Evolutionary conservation across 2,113 vertebrate genomes (phyloP), one percentile per base, ranked within the genome.

Genomic region (Chionomys nivalis): DNA sequence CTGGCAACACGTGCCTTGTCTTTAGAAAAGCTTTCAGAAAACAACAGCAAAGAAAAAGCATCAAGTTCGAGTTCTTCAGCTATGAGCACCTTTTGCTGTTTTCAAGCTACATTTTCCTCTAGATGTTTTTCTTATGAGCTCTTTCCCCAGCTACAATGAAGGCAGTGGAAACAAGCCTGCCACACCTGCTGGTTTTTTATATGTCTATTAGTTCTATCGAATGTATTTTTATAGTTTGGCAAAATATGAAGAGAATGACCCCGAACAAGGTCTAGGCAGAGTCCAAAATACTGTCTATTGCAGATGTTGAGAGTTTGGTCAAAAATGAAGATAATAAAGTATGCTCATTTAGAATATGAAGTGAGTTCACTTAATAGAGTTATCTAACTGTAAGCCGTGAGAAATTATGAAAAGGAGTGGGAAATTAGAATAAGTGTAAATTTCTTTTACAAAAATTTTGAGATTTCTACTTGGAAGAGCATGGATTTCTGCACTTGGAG

Each of bases 11-110:
- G 23, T 92, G 2, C 12, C 28, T 90, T 89, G 76, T 16, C 65
- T 90, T 94, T 49, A 31, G 77, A 79, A 94, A 93, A 85, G 19
- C n/a, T 94, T 76, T 63, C 14, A 79, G 11, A 79, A 63, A 96
- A 88, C 65, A 12, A 58, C 24, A 89, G 1, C 1, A 33, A 88
- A 94, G 47, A 83, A 91, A 93, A 26, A 66, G 28, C 87, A 75
- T 92, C 47, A 79, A 42, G 36, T 87, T 91, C 63, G 93, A 52
- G 70, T 82, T 89, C 49, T 70, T 9, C 88, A 44, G 66, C 26
- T 13, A 16, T 68, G 26, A 3, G 13, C 5, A 36, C 19, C 31
- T 28, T 94, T 70, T 24, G 2, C 39, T 93, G 19, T 28, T 44
- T 39, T 65, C 26, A 55, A 78, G 61, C 44, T 81, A 11, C 9